Evolutionary conservation across 2,888 invertebrate genomes (phyloP).

Genomic region (Chymomyza caudatula): DNA sequence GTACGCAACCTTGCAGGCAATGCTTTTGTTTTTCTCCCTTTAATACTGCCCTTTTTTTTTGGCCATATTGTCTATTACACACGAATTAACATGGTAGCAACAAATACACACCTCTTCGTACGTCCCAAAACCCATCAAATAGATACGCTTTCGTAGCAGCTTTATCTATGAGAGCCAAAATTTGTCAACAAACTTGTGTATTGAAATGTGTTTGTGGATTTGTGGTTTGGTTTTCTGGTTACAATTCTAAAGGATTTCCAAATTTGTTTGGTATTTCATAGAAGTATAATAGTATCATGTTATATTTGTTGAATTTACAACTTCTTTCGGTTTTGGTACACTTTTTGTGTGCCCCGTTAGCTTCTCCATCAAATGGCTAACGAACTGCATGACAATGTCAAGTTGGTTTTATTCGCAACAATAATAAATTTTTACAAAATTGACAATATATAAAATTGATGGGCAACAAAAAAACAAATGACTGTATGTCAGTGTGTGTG

Average conservation of each 20-base stretch:
- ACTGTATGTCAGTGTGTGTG: neutral
- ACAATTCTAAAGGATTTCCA: neutral
- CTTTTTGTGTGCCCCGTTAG: neutral
- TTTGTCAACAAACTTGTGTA: constrained; percentile 22
- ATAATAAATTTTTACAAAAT: constrained; percentile 70
- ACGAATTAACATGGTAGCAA: constrained; percentile 59
- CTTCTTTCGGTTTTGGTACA: neutral
- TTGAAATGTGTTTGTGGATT: constrained; percentile 12
- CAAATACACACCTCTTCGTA: neutral
- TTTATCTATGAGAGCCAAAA: neutral
- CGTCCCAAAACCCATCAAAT: neutral
- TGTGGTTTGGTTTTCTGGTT: neutral
- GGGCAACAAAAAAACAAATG: constrained; percentile 36
- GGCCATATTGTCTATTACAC: constrained; percentile 68
- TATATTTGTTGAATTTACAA: neutral
- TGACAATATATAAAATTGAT: constrained; percentile 69
- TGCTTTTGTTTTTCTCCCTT: constrained; percentile 5
- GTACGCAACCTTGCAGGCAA: constrained; percentile 10
- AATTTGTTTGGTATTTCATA: neutral
- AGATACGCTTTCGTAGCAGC: neutral
- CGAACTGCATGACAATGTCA: constrained; percentile 72
- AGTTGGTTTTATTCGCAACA: constrained; percentile 50
- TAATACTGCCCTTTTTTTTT: constrained; percentile 21
- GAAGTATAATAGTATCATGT: neutral
- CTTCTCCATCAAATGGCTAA: constrained; percentile 44